Evolutionary conservation across 2,113 vertebrate species (phyloP), one percentile per base, ranked within the genome.

Genomic region (Agapornis roseicollis): DNA sequence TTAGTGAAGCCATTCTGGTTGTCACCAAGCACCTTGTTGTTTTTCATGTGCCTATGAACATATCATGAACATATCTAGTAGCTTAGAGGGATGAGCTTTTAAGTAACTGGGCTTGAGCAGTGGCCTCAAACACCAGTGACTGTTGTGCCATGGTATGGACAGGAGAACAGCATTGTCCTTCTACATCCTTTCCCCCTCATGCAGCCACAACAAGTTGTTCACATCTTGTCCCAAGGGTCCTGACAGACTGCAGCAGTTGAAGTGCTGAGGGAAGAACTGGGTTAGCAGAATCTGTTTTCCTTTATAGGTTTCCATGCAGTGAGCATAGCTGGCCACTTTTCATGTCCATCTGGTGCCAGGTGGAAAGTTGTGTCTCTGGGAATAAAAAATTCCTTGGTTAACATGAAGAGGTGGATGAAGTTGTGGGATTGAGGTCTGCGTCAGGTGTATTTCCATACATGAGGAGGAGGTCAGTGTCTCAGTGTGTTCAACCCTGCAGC

Each of bases 371-470:
- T 27, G 22, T 24, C 31, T 52, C 37, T 52, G 53, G 53, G 47
- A 24, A 50, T 47, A 60, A 46, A 46, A 0, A 0, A 4, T 49
- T 11, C 42, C 47, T 55, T 25, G 25, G 18, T 49, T 56, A 58
- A 31, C 39, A 17, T 0, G 6, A 76, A 50, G 76, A 69, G 7
- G 11, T 25, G 63, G 44, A 17, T 35, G n/a, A 76, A 68, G 33
- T 2, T 47, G 72, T 49, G 90, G 70, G 69, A 28, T 13, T 0
- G 2, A 25, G n/a, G 37, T 39, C 22, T 49, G 17, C 1, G 0
- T 33, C 7, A 31, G 66, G 24, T 16, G 8, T 9, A 5, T 27
- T 35, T 77, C 58, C 7, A 1, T 4, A 11, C 4, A 4, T 0
- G 1, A 41, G 35, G 70, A 80, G 66, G 17, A 80, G 53, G 33